A percentile compares a stretch with the other conserved stretches of the same genome.
Conservation (phyloP, 2,113 vertebrate genomes). For the Australoheros scitulus region DNA sequence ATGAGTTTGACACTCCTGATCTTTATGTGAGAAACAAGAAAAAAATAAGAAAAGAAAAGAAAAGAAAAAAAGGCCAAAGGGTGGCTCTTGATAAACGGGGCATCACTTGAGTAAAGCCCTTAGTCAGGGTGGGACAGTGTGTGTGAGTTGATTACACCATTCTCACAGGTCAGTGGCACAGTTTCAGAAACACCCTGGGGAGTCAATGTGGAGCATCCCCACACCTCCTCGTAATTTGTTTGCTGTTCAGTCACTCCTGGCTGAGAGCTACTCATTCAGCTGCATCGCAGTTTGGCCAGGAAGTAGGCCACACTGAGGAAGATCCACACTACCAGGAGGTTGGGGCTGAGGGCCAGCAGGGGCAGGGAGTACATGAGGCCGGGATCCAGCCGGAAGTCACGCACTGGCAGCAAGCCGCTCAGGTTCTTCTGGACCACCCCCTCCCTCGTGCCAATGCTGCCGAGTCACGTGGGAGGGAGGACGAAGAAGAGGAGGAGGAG, state of each 20-base stretch:
- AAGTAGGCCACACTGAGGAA: constrained; percentile 95
- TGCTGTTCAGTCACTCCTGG: neutral
- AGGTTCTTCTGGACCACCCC: constrained; percentile 99
- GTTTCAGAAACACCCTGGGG: constrained; percentile 23
- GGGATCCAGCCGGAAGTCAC: constrained; percentile 96
- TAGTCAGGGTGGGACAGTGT: constrained; percentile 18
- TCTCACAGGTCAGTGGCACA: constrained; percentile 51
- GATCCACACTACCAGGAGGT: constrained; percentile 98
- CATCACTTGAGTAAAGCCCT: constrained; percentile 17
- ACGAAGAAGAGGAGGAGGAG: neutral
- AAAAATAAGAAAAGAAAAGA: neutral
- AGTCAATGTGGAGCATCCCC: neutral
- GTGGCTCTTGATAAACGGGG: neutral
- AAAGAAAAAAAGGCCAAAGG: neutral
- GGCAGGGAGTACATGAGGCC: constrained; percentile 98
- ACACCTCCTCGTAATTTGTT: neutral
- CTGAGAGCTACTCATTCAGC: constrained; percentile 78
- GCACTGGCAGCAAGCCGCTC: constrained; percentile 96
- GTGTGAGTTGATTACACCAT: constrained; percentile 28
- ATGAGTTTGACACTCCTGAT: neutral
- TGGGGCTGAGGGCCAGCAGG: constrained; percentile 95
- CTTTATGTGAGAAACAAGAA: neutral
- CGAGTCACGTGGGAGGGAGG: constrained; percentile 63
- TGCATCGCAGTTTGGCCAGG: constrained; percentile 95
- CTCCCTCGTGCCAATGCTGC: constrained; percentile 98